Percentiles rank a stretch among this genome's conserved stretches.
Conservation (phyloP, 2,888 invertebrate species). For the Drosophila robusta region DNA sequence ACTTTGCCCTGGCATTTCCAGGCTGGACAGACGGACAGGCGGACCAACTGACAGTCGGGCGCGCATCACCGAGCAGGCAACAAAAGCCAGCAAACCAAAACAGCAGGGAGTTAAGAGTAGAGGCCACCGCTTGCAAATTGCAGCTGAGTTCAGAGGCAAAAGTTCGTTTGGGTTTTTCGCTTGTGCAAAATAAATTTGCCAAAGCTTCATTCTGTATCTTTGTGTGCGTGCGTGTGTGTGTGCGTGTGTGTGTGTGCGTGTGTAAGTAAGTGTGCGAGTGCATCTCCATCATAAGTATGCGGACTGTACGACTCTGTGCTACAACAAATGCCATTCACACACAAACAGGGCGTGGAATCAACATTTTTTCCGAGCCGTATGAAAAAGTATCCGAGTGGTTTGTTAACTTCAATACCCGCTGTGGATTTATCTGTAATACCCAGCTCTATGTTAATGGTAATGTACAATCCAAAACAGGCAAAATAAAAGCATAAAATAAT, state of each 20-base stretch:
- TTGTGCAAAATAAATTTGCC: constrained; percentile 66
- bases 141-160: constrained; percentile 49
- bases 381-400: constrained; percentile 85
- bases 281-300: constrained; percentile 53
- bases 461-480: constrained; percentile 66
- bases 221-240: constrained; percentile 8
- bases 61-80: constrained; percentile 67
- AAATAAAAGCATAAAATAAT: constrained; percentile 27
- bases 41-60: constrained; percentile 14
- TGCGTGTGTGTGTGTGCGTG: constrained; percentile 3
- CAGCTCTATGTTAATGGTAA: constrained; percentile 85
- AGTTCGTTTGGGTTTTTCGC: constrained; percentile 53
- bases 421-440: constrained; percentile 85
- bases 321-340: constrained; percentile 61
- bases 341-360: constrained; percentile 85
- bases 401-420: constrained; percentile 84
- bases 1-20: constrained; percentile 68
- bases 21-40: constrained; percentile 18
- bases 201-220: constrained; percentile 36
- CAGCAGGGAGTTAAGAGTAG: constrained; percentile 34
- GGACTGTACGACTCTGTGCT: constrained; percentile 39
- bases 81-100: constrained; percentile 54
- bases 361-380: constrained; percentile 85
- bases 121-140: constrained; percentile 67
- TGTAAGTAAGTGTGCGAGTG: constrained; percentile 42